Conservation (phyloP, 2,113 vertebrate genomes). For the Carollia perspicillata region DNA sequence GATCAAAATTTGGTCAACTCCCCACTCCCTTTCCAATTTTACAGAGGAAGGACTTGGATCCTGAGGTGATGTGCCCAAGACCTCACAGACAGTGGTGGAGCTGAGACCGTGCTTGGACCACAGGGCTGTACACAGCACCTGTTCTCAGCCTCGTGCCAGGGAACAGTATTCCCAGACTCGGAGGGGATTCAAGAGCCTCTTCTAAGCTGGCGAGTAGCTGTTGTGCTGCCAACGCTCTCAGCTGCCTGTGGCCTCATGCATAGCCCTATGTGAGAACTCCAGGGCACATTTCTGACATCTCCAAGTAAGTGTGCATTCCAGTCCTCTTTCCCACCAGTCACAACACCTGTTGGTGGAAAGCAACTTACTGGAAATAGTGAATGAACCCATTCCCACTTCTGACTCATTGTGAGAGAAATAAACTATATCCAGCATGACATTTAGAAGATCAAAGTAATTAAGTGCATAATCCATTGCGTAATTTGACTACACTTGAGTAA, state of each 20-base stretch:
- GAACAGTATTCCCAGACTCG: neutral
- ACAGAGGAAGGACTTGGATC: neutral
- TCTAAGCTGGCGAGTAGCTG: neutral
- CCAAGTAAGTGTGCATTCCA: neutral
- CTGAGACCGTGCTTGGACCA: neutral
- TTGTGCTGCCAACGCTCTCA: neutral
- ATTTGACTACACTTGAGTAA: conserved; percentile 15
- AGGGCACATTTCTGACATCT: conserved; percentile 14
- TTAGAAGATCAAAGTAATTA: conserved; percentile 25
- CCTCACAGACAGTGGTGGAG: neutral
- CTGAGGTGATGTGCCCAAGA: neutral
- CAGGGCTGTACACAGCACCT: neutral
- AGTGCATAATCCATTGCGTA: neutral
- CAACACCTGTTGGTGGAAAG: conserved; percentile 45
- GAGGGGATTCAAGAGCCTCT: neutral
- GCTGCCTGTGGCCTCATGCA: neutral
- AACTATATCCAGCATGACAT: conserved; percentile 42
- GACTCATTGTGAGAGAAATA: conserved; percentile 53
- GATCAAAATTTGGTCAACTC: neutral
- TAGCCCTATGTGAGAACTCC: neutral
- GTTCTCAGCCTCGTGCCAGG: neutral
- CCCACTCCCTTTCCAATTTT: neutral
- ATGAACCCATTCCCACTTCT: conserved; percentile 51
- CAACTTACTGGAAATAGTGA: conserved; percentile 61
- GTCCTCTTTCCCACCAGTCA: conserved; percentile 39